These are phyloP conservation scores for Nycteola revayana DNA, from an alignment of 2,888 invertebrate species.

Conservation along the genomic window DNA sequence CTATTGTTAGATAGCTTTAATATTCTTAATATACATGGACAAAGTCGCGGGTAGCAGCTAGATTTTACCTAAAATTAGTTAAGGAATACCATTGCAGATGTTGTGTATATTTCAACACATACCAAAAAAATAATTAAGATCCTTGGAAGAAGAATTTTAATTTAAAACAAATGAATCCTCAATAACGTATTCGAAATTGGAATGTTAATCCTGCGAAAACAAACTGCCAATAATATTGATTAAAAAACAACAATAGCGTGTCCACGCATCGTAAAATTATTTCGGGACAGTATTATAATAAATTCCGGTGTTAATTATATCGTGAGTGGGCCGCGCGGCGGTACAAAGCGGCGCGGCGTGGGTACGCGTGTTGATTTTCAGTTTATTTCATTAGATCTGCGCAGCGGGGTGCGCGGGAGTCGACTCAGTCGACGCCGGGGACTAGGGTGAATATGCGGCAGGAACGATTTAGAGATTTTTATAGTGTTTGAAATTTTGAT, in stretches of 20 bases:
- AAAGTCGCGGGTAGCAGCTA: too few species aligned
- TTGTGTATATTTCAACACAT: too few species aligned
- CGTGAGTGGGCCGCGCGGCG: slow-evolving; percentile 52
- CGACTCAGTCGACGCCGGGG: slow-evolving; percentile 47
- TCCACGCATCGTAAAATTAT: slow-evolving; percentile 51
- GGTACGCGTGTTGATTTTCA: slow-evolving; percentile 78
- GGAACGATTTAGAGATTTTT: too few species aligned
- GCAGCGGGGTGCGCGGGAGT: slow-evolving; percentile 69
- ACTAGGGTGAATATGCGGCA: slow-evolving; percentile 41
- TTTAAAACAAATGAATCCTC: slow-evolving; percentile 8
- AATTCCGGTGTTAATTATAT: slow-evolving; percentile 76
- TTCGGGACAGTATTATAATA: slow-evolving; percentile 57
- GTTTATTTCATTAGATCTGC: slow-evolving; percentile 81
- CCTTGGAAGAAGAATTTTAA: background rate
- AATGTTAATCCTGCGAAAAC: slow-evolving; percentile 28
- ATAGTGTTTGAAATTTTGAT: too few species aligned
- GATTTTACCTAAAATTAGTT: too few species aligned
- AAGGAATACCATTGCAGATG: too few species aligned
- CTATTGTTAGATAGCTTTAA: too few species aligned
- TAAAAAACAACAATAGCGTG: slow-evolving; percentile 56
- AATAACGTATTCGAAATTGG: slow-evolving; percentile 22
- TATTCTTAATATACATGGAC: too few species aligned
- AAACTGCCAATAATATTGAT: slow-evolving; percentile 32
- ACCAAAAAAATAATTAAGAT: too few species aligned
- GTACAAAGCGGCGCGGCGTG: slow-evolving; percentile 45